Evolutionary conservation across 1,140 invertebrate species (phyloP).

Genomic region (Asobara japonica): DNA sequence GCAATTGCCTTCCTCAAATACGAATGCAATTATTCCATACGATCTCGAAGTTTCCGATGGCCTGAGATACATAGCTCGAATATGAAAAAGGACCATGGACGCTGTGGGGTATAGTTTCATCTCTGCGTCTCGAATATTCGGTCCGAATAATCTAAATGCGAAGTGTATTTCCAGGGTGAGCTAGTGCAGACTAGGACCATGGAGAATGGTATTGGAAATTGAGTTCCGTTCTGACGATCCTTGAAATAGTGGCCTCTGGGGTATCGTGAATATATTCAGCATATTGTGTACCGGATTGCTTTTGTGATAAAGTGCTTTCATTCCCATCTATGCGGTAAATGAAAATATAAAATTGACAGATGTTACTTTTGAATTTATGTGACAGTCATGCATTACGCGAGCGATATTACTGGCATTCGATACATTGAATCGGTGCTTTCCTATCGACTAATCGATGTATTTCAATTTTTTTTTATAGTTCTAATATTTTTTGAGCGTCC

Average conservation of each 20-base stretch:
- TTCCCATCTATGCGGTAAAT: not conserved
- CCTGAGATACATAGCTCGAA: not conserved
- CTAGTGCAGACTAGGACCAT: not conserved
- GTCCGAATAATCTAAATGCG: not conserved
- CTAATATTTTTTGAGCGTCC: no score
- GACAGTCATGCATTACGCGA: not conserved
- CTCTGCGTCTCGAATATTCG: not conserved
- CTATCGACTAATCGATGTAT: no score
- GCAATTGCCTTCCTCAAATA: not conserved
- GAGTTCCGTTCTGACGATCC: slow-evolving; percentile 7
- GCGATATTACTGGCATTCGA: no score
- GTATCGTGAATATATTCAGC: slow-evolving; percentile 15
- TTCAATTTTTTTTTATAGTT: no score
- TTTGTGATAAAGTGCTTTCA: slow-evolving; percentile 16
- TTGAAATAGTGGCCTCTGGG: slow-evolving; percentile 12
- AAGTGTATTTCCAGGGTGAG: not conserved
- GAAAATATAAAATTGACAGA: slow-evolving; percentile 7
- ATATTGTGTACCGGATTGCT: slow-evolving; percentile 18
- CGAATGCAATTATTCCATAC: not conserved
- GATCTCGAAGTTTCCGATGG: not conserved
- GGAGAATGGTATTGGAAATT: slow-evolving; percentile 10
- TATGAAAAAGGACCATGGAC: no score
- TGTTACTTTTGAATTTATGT: not conserved
- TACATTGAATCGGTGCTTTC: no score
- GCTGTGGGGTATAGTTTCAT: not conserved